phyloP scores from a whole-genome alignment of 2,113 vertebrate species.

The Petromus typicus region DNA sequence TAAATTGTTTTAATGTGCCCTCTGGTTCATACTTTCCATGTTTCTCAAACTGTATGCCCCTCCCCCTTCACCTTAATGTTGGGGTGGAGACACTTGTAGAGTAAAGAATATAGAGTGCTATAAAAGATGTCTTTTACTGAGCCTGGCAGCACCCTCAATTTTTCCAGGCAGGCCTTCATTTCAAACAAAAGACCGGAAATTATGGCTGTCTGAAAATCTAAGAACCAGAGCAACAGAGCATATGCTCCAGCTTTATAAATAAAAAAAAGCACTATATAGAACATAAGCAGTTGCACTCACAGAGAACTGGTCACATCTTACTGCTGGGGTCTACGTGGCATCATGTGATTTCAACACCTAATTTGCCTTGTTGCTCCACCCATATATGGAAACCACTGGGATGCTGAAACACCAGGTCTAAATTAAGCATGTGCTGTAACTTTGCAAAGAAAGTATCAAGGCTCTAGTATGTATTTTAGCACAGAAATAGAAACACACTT shows the following conservation, averaged over 20 bases:
- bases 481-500: constrained; percentile 38
- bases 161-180: constrained; percentile 80
- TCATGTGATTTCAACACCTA: constrained; percentile 68
- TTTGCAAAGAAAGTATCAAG: constrained; percentile 64
- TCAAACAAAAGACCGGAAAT: constrained; percentile 82
- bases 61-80: neutral
- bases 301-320: constrained; percentile 11
- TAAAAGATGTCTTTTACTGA: constrained; percentile 74
- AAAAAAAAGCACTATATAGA: constrained; percentile 59
- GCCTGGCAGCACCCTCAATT: constrained; percentile 78
- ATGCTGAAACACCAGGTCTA: constrained; percentile 63
- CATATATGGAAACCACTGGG: constrained; percentile 60
- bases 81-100: neutral
- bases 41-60: constrained; percentile 51
- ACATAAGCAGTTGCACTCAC: constrained; percentile 60
- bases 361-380: constrained; percentile 56
- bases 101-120: constrained; percentile 67
- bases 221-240: constrained; percentile 71
- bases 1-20: constrained; percentile 63
- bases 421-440: constrained; percentile 73
- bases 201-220: constrained; percentile 79
- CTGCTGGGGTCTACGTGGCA: constrained; percentile 37
- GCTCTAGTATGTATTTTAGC: constrained; percentile 59
- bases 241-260: constrained; percentile 72
- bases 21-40: constrained; percentile 59